Base-by-base conservation (phyloP, 2,797 vertebrate genomes). In the Rhadinocentrus ornatus region DNA sequence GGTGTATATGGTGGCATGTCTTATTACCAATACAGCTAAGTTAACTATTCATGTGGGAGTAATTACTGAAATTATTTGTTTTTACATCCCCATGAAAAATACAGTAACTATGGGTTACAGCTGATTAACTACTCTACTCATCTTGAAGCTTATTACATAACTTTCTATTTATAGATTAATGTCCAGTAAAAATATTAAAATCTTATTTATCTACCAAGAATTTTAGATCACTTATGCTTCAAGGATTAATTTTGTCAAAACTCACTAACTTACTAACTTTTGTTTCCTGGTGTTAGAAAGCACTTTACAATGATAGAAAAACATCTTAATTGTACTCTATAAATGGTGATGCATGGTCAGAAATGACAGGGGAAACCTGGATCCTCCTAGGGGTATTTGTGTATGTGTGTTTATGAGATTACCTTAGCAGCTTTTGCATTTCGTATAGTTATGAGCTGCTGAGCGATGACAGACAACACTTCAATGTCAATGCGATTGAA, bases 401-500 rank as follows among this genome's bases (percentile, higher is more conserved):
- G 15, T 29, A 18, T 52, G 32, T 55, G 56, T 50, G 6, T 32
- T 3, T 35, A 39, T 41, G 16, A 52, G 2, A 24, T 31, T 89
- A 97, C 96, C 93, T 96, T 96, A 15, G 93, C 92, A 0, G 94
- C 93, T 87, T 97, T 97, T 39, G 95, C 96, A 3, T 96, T 96
- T 76, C 94, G 89, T 69, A 97, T 96, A 53, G 95, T 96, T 58
- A 96, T 96, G 62, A 96, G 93, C 26, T 97, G 96, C 78, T 97
- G 96, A 18, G 96, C 95, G 3, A 96, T 97, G 83, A 96, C 95
- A 2, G 96, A 97, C 66, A 95, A 77, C 67, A 97, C 96, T 88
- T 96, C 96, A 34, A 96, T 96, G 84, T 97, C 95, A 52, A 96
- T 97, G 53, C 94, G 88, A 76, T 97, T 97, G 78, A 97, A 97